A percentile compares a stretch with the other conserved stretches of the same genome.
phyloP scores from a whole-genome alignment of 2,113 vertebrate genomes.

The Hydropotes inermis region DNA sequence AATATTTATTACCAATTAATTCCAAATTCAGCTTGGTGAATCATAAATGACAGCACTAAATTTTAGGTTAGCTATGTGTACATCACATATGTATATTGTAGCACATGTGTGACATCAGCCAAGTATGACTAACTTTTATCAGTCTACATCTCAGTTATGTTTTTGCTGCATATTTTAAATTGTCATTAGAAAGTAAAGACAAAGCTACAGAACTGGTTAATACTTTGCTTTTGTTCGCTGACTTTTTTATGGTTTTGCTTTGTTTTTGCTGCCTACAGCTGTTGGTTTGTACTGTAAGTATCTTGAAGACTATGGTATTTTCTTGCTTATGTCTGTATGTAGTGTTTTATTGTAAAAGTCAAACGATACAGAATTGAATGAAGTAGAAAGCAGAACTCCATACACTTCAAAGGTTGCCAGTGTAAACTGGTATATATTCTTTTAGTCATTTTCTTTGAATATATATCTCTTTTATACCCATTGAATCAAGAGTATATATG shows the following conservation, averaged over 20 bases:
- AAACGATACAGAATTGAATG: neutral
- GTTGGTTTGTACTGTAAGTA: slow-evolving; percentile 97
- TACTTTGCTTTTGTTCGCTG: slow-evolving; percentile 53
- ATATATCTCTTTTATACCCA: neutral
- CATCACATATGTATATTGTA: neutral
- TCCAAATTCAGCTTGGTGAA: slow-evolving; percentile 30
- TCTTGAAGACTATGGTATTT: slow-evolving; percentile 46
- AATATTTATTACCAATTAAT: slow-evolving; percentile 1
- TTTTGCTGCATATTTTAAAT: neutral
- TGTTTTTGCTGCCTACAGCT: slow-evolving; percentile 84
- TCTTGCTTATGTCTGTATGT: slow-evolving; percentile 63
- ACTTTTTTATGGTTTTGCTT: slow-evolving; percentile 72
- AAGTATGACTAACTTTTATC: neutral
- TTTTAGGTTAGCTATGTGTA: neutral
- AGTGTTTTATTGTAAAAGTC: slow-evolving; percentile 15
- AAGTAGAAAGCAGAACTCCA: neutral
- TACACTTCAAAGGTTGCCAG: neutral
- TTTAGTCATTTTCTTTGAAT: slow-evolving; percentile 16
- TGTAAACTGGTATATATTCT: neutral
- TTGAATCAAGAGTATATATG: neutral
- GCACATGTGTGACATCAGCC: neutral
- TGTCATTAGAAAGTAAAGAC: slow-evolving; percentile 21
- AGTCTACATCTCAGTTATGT: neutral
- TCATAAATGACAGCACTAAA: neutral
- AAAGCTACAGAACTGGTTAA: neutral